Percentiles rank a stretch among this genome's conserved stretches.
Conservation (phyloP, 2,888 invertebrate genomes). For the Coremacera marginata region DNA sequence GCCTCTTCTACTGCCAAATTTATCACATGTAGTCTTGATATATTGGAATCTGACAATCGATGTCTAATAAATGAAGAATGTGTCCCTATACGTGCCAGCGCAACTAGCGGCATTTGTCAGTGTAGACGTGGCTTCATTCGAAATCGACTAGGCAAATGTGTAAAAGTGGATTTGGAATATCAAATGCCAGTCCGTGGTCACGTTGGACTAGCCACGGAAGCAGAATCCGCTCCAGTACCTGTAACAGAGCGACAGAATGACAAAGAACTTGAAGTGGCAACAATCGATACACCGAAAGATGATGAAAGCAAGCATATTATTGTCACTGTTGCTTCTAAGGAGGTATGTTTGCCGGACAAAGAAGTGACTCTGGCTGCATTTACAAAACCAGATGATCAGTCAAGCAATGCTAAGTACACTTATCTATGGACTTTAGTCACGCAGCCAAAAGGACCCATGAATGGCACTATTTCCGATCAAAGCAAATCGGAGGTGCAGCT, state of each 20-base stretch:
- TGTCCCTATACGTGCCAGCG: constrained; percentile 71
- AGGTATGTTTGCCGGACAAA: constrained; percentile 85
- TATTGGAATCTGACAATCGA: constrained; percentile 49
- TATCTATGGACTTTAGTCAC: constrained; percentile 91
- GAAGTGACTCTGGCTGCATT: constrained; percentile 86
- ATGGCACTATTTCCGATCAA: constrained; percentile 84
- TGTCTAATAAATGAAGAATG: constrained; percentile 82
- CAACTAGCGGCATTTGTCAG: constrained; percentile 78
- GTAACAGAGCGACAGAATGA: constrained; percentile 50
- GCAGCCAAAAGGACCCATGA: constrained; percentile 83
- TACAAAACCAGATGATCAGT: constrained; percentile 81
- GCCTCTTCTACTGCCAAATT: constrained; percentile 63
- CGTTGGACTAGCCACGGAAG: constrained; percentile 47
- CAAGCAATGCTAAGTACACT: constrained; percentile 81
- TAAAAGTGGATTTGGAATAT: constrained; percentile 60
- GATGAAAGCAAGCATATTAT: constrained; percentile 74
- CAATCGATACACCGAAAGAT: constrained; percentile 53
- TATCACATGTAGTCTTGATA: constrained; percentile 74
- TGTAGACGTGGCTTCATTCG: constrained; percentile 76
- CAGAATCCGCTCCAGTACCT: constrained; percentile 34
- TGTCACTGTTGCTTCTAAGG: constrained; percentile 82
- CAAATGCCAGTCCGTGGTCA: constrained; percentile 50
- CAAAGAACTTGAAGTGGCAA: constrained; percentile 35
- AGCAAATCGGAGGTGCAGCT: constrained; percentile 87
- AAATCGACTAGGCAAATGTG: constrained; percentile 69